These are phyloP conservation scores for Sinocyclocheilus anshuiensis DNA, from an alignment of 2,113 vertebrate species.

Conservation along the genomic window DNA sequence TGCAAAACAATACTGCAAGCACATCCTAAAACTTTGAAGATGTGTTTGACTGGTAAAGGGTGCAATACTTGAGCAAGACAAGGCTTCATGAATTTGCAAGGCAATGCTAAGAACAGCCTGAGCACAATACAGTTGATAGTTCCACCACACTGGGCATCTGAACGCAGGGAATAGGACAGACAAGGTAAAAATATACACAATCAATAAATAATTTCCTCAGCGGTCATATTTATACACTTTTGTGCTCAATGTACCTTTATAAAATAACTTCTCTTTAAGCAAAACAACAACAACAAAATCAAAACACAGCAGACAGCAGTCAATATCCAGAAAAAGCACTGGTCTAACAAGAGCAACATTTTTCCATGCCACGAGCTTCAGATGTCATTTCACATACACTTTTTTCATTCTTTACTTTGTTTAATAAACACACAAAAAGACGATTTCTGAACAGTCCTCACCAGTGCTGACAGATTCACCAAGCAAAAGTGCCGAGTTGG, in stretches of 20 bases:
- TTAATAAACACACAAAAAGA: slow-evolving; percentile 30
- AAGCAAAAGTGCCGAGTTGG: slow-evolving; percentile 15
- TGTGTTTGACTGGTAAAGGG: slow-evolving; percentile 5
- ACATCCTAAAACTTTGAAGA: neutral
- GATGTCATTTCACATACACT: slow-evolving; percentile 15
- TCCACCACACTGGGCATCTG: neutral
- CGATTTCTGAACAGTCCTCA: slow-evolving; percentile 31
- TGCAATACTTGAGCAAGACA: neutral
- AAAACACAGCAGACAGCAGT: slow-evolving; percentile 46
- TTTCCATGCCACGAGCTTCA: slow-evolving; percentile 41
- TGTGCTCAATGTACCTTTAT: slow-evolving; percentile 39
- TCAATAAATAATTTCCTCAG: neutral
- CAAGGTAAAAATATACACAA: neutral
- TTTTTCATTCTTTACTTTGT: slow-evolving; percentile 27
- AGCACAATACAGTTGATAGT: slow-evolving; percentile 15
- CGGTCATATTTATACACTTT: neutral
- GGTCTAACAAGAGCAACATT: slow-evolving; percentile 22
- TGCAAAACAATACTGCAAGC: slow-evolving; percentile 9
- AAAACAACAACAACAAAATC: slow-evolving; percentile 30
- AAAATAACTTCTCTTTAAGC: slow-evolving; percentile 41
- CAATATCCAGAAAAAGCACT: slow-evolving; percentile 39
- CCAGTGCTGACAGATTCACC: slow-evolving; percentile 22
- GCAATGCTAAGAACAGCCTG: slow-evolving; percentile 5
- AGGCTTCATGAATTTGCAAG: slow-evolving; percentile 19
- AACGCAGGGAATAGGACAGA: neutral